Base-by-base conservation (phyloP, 2,113 vertebrate genomes). In the Grammomys surdaster region DNA sequence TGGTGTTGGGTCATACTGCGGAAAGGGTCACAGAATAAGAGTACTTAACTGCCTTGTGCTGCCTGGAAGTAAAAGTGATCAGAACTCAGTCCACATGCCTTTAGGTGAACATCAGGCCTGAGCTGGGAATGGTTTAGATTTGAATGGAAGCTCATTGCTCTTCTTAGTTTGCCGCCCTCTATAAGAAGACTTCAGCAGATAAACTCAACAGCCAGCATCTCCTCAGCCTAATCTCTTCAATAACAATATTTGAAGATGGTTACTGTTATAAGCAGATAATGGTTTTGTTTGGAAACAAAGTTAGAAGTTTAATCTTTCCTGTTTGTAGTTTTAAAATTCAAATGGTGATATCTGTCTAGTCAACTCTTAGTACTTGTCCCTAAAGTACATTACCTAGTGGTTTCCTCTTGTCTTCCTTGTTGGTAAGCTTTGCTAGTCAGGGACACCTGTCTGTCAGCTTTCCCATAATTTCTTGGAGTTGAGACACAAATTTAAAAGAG, bases 261-360 rank as follows among this genome's bases (percentile, higher is more conserved):
- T 33, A 48, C 85, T 48, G 16, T 24, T 24, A 22, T 67, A 69
- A 92, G 89, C 46, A 84, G 2, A 51, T 94, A 85, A n/a, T n/a
- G 48, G 43, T 56, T 28, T 70, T 28, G 65, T 90, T 10, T 40
- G 60, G 69, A 82, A 89, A 28, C 56, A 70, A 40, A 72, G 28
- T 88, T 46, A 93, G 90, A 90, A 80, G 40, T 73, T 9, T 22
- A 77, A 56, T 86, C 20, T 89, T 14, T 22, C 7, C 8, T 80
- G 14, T 93, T 94, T 40, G 19, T 93, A 87, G 77, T 56, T 82
- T 94, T 77, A 82, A 88, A 72, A 2, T 58, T 77, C 20, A 94
- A 43, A 69, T 56, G 7, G 24, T 90, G 19, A 36, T 33, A 12
- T 76, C 17, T 48, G 11, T 56, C 5, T 67, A 17, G 22, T 81